A percentile compares a stretch with the other conserved stretches of the same genome.
Evolutionary conservation across 2,888 invertebrate genomes (phyloP).

Genomic region (Dicyrtomina minuta): DNA sequence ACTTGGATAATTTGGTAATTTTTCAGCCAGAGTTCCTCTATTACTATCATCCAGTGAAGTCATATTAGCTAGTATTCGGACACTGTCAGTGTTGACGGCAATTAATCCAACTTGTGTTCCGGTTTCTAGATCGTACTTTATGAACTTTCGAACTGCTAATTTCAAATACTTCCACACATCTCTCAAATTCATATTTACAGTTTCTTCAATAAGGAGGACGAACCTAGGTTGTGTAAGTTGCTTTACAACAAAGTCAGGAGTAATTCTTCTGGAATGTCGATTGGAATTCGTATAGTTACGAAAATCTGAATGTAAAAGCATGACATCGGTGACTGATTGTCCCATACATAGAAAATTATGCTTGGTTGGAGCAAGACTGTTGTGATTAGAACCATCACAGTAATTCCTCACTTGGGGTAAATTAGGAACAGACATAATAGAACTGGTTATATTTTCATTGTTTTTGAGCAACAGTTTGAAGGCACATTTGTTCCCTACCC

Average conservation of each 20-base stretch:
- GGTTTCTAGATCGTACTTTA: constrained; percentile 60
- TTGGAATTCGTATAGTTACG: constrained; percentile 31
- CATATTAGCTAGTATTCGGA: constrained; percentile 51
- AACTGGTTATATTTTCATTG: constrained; percentile 53
- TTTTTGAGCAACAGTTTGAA: constrained; percentile 46
- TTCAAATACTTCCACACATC: constrained; percentile 65
- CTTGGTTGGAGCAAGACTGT: constrained; percentile 66
- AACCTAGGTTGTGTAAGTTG: constrained; percentile 62
- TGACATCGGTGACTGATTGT: constrained; percentile 64
- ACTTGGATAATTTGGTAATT: constrained; percentile 52
- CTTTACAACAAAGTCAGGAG: constrained; percentile 61
- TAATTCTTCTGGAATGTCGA: constrained; percentile 20
- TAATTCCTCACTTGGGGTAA: constrained; percentile 61
- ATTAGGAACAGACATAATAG: constrained; percentile 55
- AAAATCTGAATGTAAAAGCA: constrained; percentile 63
- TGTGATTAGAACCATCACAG: constrained; percentile 66
- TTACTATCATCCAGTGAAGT: constrained; percentile 44
- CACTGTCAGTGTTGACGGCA: constrained; percentile 53
- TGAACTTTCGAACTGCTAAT: constrained; percentile 64
- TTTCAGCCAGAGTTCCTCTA: constrained; percentile 49
- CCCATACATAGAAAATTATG: constrained; percentile 67
- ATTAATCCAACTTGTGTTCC: constrained; percentile 56
- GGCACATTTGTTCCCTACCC: constrained; percentile 46
- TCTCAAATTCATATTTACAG: constrained; percentile 62
- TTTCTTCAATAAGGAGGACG: constrained; percentile 64